phyloP scores from a whole-genome alignment of 2,113 vertebrate genomes.

The Anser brachyrhynchus region DNA sequence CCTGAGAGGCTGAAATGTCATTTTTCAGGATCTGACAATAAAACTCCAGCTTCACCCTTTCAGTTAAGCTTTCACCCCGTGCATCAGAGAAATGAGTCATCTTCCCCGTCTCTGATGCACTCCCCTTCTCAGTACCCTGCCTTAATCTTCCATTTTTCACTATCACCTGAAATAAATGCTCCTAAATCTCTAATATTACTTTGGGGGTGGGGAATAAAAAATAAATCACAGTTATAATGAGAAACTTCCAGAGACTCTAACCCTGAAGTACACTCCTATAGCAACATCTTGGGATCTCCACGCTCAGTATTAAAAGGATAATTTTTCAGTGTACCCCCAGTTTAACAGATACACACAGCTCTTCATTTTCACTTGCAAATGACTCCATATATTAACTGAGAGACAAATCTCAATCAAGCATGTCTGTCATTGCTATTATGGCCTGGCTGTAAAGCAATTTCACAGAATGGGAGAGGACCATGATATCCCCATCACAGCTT shows the following conservation, averaged over 20 bases:
- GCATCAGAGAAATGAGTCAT: constrained; percentile 58
- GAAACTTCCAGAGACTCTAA: constrained; percentile 44
- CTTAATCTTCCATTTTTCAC: constrained; percentile 46
- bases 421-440: constrained; percentile 37
- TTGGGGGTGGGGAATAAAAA: constrained; percentile 3
- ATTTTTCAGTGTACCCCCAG: constrained; percentile 35
- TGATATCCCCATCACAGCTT: constrained; percentile 1
- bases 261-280: constrained; percentile 6
- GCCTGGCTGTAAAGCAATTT: constrained; percentile 57
- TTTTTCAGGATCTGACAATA: constrained; percentile 40
- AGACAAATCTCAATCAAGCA: constrained; percentile 64
- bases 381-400: constrained; percentile 52
- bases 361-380: constrained; percentile 54
- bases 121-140: background rate
- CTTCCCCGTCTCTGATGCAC: background rate
- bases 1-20: constrained; percentile 21
- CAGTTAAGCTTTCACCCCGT: constrained; percentile 3
- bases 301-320: background rate
- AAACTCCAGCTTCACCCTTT: constrained; percentile 24
- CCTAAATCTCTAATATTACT: constrained; percentile 49
- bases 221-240: constrained; percentile 51
- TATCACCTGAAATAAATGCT: constrained; percentile 47
- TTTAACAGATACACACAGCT: constrained; percentile 12
- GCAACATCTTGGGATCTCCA: constrained; percentile 23
- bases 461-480: constrained; percentile 8